Evolutionary conservation across 2,113 vertebrate species (phyloP), one percentile per base, ranked within the genome.

Genomic region (Oreochromis niloticus): DNA sequence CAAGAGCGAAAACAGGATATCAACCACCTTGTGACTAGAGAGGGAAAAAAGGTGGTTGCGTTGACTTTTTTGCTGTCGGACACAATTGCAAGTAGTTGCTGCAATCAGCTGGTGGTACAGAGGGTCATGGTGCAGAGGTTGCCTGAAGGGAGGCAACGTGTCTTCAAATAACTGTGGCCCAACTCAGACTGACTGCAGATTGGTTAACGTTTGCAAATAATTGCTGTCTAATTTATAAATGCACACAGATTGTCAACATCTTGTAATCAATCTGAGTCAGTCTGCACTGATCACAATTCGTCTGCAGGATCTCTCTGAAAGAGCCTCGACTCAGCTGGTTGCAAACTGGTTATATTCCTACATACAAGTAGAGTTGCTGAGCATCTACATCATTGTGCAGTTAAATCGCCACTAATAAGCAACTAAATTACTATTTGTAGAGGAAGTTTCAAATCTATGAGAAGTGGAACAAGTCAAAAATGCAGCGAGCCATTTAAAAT

Each of bases 11-110:
- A 71, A 43, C 13, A 43, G 39, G n/a, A 16, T 27, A 7, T 24
- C 66, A 71, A 71, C 66, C 22, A 43, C 1, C 39, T 71, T 24
- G 13, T 46, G n/a, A 66, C 61, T 66, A 39, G 19, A 66, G 12
- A 2, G 0, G 0, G 6, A 3, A 19, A 0, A 66, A 66, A 2
- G 6, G 61, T 27, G 39, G 22, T 1, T 43, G 7, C 7, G 5
- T 24, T 71, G 14, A 6, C 12, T 71, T 71, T 24, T 71, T 71
- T 24, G 66, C 39, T 43, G 66, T 71, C 2, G 1, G 7, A 71
- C 66, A 43, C 66, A 43, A 71, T 24, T 71, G 17, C 10, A 39
- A 66, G 34, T 66, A 39, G 34, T 68, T 41, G 63, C 34, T 68
- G 63, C 17, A 1, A 68, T 22, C 11, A 13, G 36, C 63, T 41